Evolutionary conservation across 2,113 vertebrate genomes (phyloP).

Genomic region (Nothocercus julius): DNA sequence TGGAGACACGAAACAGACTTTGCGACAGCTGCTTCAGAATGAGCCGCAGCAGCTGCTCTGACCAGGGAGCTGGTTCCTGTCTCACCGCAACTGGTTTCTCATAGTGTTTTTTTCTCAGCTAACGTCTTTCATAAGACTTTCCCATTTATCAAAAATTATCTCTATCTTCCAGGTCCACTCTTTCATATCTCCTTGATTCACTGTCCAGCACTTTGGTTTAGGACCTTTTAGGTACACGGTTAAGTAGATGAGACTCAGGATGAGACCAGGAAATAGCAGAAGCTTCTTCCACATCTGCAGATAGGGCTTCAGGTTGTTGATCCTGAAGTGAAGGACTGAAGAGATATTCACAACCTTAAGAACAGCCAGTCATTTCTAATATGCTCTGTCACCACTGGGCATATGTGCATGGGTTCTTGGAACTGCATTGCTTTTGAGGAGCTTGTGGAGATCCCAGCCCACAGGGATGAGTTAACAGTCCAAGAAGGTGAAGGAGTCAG

Average conservation of each 20-base stretch:
- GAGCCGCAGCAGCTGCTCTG: not conserved
- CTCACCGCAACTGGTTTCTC: not conserved
- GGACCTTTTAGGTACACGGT: not conserved
- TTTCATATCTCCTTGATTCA: not conserved
- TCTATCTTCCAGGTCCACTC: not conserved
- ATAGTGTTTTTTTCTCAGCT: not conserved
- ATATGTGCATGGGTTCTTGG: not conserved
- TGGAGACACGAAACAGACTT: not conserved
- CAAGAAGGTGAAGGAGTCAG: not conserved
- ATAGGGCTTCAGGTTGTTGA: accelerated
- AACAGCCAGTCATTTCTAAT: not conserved
- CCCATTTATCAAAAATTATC: not conserved
- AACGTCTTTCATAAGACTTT: not conserved
- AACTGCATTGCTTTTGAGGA: not conserved
- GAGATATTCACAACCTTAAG: not conserved
- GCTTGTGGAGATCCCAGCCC: not conserved
- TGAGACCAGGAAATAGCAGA: not conserved
- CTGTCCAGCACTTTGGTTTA: not conserved
- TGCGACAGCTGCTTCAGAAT: not conserved
- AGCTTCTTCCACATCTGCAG: not conserved
- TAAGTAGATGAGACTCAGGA: not conserved
- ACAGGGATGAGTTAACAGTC: not conserved
- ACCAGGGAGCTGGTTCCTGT: not conserved
- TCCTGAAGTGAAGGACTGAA: not conserved
- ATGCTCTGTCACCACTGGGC: not conserved